These are phyloP conservation scores for Crossaster papposus DNA, from an alignment of 53 echinoderm and acorn worm genomes.

Conservation along the genomic window DNA sequence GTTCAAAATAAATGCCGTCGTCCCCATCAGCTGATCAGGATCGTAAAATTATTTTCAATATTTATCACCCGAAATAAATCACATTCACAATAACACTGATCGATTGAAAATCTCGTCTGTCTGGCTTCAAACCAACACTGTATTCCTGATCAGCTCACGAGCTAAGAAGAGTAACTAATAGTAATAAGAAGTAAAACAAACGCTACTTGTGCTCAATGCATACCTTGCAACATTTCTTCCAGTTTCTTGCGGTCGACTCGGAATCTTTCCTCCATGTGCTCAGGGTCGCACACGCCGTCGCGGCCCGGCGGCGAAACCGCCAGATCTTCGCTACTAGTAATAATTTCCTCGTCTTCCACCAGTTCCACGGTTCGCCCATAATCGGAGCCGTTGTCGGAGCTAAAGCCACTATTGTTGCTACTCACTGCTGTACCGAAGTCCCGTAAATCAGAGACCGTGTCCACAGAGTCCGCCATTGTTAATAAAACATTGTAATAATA, in stretches of 20 bases:
- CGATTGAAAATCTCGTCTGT: too few species aligned
- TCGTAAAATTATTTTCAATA: too few species aligned
- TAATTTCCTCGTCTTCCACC: too few species aligned
- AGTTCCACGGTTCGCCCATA: background rate
- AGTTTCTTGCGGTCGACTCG: conserved; percentile 98
- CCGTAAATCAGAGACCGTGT: conserved; percentile 58
- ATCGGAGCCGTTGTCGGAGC: conserved; percentile 24
- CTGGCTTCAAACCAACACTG: background rate
- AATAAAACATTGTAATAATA: too few species aligned
- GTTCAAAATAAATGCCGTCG: too few species aligned
- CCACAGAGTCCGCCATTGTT: conserved; percentile 59
- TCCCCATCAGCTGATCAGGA: too few species aligned
- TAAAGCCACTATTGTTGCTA: conserved; percentile 32
- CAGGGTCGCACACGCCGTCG: conserved; percentile 65
- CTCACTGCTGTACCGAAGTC: conserved; percentile 41
- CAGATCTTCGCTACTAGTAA: background rate
- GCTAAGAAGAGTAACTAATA: too few species aligned
- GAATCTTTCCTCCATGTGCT: conserved; percentile 90
- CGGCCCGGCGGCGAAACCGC: conserved; percentile 6
- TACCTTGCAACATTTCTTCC: conserved; percentile 95
- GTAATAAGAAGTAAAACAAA: too few species aligned
- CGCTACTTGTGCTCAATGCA: background rate
- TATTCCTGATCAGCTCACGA: background rate
- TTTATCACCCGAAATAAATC: too few species aligned
- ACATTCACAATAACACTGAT: too few species aligned